Conservation (phyloP, 2,888 invertebrate genomes). For the Molanna angustata region DNA sequence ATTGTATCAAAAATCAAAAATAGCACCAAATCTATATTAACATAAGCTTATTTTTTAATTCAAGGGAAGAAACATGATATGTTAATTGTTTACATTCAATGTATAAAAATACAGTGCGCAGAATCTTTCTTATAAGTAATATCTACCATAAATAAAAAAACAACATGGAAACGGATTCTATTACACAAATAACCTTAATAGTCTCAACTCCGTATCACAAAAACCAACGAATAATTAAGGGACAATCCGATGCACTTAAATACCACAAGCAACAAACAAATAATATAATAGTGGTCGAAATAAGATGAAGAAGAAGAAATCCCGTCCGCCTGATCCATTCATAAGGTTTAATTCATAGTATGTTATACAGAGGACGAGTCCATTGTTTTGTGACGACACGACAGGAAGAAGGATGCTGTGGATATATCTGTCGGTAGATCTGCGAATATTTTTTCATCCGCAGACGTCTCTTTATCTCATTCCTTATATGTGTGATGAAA, state of each 20-base stretch:
- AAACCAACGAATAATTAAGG: conserved; percentile 14
- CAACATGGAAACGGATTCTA: no score
- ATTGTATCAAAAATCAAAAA: no score
- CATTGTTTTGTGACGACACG: not conserved
- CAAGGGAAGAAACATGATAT: no score
- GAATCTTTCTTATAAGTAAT: no score
- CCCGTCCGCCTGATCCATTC: not conserved
- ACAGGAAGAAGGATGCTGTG: conserved; percentile 28
- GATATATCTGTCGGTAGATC: conserved; percentile 31
- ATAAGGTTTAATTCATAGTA: not conserved
- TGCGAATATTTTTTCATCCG: conserved; percentile 31
- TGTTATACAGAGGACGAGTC: not conserved
- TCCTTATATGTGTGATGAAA: conserved; percentile 16
- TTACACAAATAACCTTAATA: no score
- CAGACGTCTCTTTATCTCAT: conserved; percentile 30
- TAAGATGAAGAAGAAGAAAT: not conserved
- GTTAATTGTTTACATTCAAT: no score
- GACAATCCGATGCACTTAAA: no score
- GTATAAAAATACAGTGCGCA: no score
- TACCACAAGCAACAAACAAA: no score
- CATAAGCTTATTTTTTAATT: no score
- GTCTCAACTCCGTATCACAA: conserved; percentile 2
- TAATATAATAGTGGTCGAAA: not conserved
- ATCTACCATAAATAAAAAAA: no score
- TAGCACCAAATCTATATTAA: no score